Evolutionary conservation across 2,888 invertebrate genomes (phyloP), one percentile per base, ranked within the genome.

Genomic region (Dryococelus australis): DNA sequence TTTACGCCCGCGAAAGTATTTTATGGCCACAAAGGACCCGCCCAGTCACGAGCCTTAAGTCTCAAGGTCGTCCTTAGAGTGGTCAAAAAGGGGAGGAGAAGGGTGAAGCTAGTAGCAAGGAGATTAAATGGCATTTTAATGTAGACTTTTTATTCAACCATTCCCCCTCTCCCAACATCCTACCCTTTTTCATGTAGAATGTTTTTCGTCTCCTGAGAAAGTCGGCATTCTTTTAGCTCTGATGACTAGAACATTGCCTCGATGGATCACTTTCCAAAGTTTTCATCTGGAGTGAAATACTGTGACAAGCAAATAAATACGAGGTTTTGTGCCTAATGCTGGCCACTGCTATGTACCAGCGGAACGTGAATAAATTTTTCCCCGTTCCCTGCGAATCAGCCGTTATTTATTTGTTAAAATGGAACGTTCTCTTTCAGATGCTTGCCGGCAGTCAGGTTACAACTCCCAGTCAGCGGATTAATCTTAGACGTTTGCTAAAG

Each of bases 221-320:
- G 65, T 65, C 65, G 65, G 65, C 65, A n/a, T 65, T 65, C 65
- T 65, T 24, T 65, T 65, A 65, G 65, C 65, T 20, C n/a, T 65
- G 65, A 65, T 65, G 65, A 65, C 65, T 65, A n/a, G 65, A 65
- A 65, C 65, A 65, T 65, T 65, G 24, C 65, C n/a, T 65, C 20
- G 65, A 65, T n/a, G n/a, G 65, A 65, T 20, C 65, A n/a, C 24
- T 65, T n/a, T 24, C 0, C 24, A 65, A 65, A 65, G 65, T 65
- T 65, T 65, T 65, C n/a, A 65, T 24, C 65, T 20, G 65, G 65
- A 3, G 0, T 65, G n/a, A n/a, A 65, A 24, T 24, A 10, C 16
- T 47, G 47, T 13, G 47, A 6, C 47, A 16, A 16, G 47, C 35
- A 35, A 3, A 35, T 35, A 35, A 35, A 1, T 1, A 35, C 35